Conservation (phyloP, 2,888 invertebrate genomes). For the Eustalomyia histrio region DNA sequence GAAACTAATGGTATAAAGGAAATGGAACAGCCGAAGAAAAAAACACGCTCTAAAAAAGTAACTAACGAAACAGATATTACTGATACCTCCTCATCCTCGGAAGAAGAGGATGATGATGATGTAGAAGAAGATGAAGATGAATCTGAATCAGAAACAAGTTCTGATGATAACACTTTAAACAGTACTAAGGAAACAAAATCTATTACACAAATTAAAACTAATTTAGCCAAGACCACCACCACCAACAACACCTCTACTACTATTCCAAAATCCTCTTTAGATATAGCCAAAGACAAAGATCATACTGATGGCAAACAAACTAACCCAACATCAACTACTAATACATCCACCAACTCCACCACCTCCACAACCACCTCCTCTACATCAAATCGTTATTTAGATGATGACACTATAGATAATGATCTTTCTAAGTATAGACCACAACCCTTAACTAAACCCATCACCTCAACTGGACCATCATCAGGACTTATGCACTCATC, state of each 20-base stretch:
- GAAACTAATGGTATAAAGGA: constrained; percentile 56
- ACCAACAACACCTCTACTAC: constrained; percentile 70
- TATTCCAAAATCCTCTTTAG: constrained; percentile 70
- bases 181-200: constrained; percentile 62
- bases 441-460: constrained; percentile 49
- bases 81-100: constrained; percentile 52
- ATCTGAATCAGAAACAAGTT: constrained; percentile 67
- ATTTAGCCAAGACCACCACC: constrained; percentile 59
- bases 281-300: constrained; percentile 71
- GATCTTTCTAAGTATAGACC: constrained; percentile 76
- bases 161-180: constrained; percentile 65
- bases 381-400: constrained; percentile 54
- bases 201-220: constrained; percentile 62
- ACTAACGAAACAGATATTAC: constrained; percentile 52
- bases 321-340: constrained; percentile 55
- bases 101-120: constrained; percentile 63
- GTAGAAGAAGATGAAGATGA: constrained; percentile 54
- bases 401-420: constrained; percentile 67
- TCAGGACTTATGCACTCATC: constrained; percentile 74
- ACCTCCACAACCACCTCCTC: constrained; percentile 62
- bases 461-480: constrained; percentile 48
- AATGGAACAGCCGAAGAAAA: constrained; percentile 53
- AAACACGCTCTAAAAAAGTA: constrained; percentile 50
- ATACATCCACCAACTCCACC: constrained; percentile 66
- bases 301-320: constrained; percentile 39